Base-by-base conservation (phyloP, 2,797 vertebrate species). In the Muscicapa comitata region DNA sequence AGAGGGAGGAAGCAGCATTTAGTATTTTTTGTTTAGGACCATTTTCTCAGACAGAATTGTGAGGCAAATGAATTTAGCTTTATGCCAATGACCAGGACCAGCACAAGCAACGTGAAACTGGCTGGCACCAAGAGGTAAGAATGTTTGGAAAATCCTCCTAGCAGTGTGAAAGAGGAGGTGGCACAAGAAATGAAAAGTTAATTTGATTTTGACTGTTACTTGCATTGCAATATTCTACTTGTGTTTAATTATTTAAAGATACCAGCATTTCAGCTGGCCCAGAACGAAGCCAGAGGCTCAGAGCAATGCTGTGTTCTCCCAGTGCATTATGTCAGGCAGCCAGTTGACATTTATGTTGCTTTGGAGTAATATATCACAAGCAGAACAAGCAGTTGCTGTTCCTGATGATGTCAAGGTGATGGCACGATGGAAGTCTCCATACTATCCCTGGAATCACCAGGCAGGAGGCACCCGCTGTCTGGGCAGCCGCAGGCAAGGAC, bases 331-430 rank as follows among this genome's bases (percentile, higher is more conserved):
- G 29, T 67, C 92, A 70, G 68, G 50, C 90, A 95, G 78, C 45
- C 76, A 74, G 51, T 35, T 96, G 95, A 96, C 85, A 94, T 90
- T 95, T 92, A 70, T 28, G 80, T 48, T 63, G 61, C 59, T 74
- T 86, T 6, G 0, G 54, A 66, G 57, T 66, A 82, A 91, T 93
- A 75, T 75, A 93, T 94, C 83, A 94, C 72, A 90, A 73, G 62
- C 51, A 95, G 95, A 93, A 95, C 31, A 51, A 96, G 86, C 67
- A 62, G 77, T 93, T 94, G 81, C 61, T 35, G 6, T 79, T 97
- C 68, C 58, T 82, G 76, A 47, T 96, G 94, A 95, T 92, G 59
- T 95, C 89, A 97, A 93, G 77, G 48, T 87, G 81, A 89, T 87
- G 93, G 93, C 63, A 94, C 0, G 75, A 95, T 82, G 47, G 67